Conservation (phyloP, 2,888 invertebrate genomes). For the Drosophila algonquin region DNA sequence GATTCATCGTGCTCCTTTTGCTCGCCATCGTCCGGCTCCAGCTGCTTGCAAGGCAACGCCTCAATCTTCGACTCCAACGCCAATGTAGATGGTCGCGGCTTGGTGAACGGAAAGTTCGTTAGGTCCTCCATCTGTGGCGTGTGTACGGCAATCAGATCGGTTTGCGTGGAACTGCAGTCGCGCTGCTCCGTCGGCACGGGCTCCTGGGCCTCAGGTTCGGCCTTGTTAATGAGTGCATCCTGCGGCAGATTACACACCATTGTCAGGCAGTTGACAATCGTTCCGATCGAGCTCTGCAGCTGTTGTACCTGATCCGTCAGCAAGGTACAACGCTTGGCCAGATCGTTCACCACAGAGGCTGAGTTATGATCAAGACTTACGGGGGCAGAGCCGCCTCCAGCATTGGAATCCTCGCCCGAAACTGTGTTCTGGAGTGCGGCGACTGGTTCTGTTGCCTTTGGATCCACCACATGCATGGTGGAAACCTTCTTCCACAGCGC, state of each 20-base stretch:
- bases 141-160: constrained; percentile 91
- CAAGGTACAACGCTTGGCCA: constrained; percentile 90
- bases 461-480: constrained; percentile 85
- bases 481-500: constrained; percentile 95
- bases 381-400: constrained; percentile 38
- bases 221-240: constrained; percentile 80
- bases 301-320: constrained; percentile 92
- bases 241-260: constrained; percentile 84
- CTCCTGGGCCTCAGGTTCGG: constrained; percentile 68
- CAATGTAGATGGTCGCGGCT: constrained; percentile 82
- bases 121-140: constrained; percentile 88
- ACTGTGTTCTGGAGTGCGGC: constrained; percentile 1
- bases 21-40: constrained; percentile 32
- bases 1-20: constrained; percentile 54
- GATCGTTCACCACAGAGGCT: constrained; percentile 87
- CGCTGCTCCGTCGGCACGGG: constrained; percentile 80
- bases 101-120: constrained; percentile 84
- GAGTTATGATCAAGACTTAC: constrained; percentile 85
- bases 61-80: constrained; percentile 73
- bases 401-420: constrained; percentile 16
- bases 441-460: constrained; percentile 24
- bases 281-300: constrained; percentile 91
- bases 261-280: constrained; percentile 89
- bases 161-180: constrained; percentile 87
- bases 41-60: constrained; percentile 11